Evolutionary conservation across 2,113 vertebrate genomes (phyloP), one percentile per base, ranked within the genome.

Genomic region (Tor tambroides): DNA sequence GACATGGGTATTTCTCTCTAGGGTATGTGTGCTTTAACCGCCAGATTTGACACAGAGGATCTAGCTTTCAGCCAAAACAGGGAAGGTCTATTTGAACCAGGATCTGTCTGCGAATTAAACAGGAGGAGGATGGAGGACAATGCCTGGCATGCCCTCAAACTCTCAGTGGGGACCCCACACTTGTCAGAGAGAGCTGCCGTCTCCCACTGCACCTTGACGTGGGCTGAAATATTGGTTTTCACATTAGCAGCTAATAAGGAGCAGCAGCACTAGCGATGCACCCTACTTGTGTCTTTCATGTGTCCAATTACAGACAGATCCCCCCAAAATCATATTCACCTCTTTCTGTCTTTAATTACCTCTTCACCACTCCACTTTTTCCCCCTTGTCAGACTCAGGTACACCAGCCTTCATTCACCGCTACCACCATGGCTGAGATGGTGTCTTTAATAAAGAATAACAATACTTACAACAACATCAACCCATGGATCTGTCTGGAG

Each of bases 231-330:
- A 95, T 93, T 94, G 95, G 94, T 94, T 93, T 96, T 95, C 91
- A 94, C 95, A 96, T 97, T 96, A 97, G 91, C 93, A 83, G 80
- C 91, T 98, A 97, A 97, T 97, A 95, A 97, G 93, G 89, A 92
- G 91, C 87, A 95, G 93, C 91, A 93, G 92, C 91, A 71, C 93
- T 88, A 92, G 90, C 93, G 91, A 94, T 74, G 93, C 94, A 91
- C 94, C 92, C 93, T 93, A 94, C 94, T 90, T 92, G 91, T 92
- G 94, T 95, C 95, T 97, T 97, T 96, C 96, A 96, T 94, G 92
- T 95, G 93, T 92, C 96, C 96, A 97, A 96, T 99, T 97, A 98
- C 95, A 94, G 93, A 93, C 94, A 94, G 91, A 94, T 96, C 95
- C 72, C 83, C 95, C 91, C 91, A 94, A 94, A 95, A 95, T 95